These are phyloP conservation scores for Mormyrus hasselquistii DNA, from an alignment of 2,797 vertebrate genomes.

Conservation along the genomic window DNA sequence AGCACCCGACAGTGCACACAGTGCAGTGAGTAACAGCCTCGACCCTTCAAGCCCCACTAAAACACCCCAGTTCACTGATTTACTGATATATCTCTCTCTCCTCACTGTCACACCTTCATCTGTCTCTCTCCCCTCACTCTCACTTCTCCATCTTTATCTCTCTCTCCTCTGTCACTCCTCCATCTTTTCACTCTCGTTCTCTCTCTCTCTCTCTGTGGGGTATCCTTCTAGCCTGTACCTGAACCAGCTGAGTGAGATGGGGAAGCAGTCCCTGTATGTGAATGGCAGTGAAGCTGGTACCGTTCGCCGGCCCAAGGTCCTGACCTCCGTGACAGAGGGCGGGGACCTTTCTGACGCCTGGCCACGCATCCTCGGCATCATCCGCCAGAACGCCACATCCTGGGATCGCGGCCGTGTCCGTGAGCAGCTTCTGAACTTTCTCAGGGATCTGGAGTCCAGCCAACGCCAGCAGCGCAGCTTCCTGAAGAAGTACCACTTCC, in stretches of 20 bases:
- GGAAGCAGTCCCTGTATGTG: conserved; percentile 68
- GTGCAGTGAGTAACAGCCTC: conserved; percentile 75
- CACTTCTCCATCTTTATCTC: background rate
- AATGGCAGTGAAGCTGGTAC: conserved; percentile 50
- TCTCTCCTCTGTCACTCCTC: background rate
- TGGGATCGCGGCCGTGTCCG: conserved; percentile 72
- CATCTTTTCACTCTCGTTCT: background rate
- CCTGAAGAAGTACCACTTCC: conserved; percentile 82
- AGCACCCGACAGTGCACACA: conserved; percentile 74
- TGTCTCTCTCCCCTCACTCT: background rate
- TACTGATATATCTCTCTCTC: background rate
- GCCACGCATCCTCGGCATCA: conserved; percentile 78
- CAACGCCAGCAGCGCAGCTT: conserved; percentile 71
- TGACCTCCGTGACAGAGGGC: conserved; percentile 84
- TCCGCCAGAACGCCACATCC: conserved; percentile 72
- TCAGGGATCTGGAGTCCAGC: conserved; percentile 83
- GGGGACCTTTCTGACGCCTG: conserved; percentile 78
- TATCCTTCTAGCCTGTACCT: conserved; percentile 77
- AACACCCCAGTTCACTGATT: background rate
- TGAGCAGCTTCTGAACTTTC: conserved; percentile 76
- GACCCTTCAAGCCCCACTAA: background rate
- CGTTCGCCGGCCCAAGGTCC: conserved; percentile 58
- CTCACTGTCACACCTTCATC: background rate
- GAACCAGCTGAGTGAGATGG: conserved; percentile 80
- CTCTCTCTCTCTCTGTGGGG: background rate